These are phyloP conservation scores for Caerostris darwini DNA, from an alignment of 1,140 invertebrate genomes.

Conservation along the genomic window DNA sequence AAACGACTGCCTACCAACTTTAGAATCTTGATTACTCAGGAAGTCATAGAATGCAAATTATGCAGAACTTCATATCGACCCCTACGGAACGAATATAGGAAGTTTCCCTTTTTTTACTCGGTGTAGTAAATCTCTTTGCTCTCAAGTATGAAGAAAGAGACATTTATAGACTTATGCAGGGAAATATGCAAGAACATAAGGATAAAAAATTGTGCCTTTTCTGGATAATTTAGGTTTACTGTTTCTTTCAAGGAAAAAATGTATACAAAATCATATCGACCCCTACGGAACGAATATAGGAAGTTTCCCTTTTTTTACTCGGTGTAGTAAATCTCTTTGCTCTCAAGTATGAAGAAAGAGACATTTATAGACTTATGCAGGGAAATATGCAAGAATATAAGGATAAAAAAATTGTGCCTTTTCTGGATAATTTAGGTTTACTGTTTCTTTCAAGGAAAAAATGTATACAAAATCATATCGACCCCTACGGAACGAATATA, in stretches of 20 bases:
- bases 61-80: conserved; percentile 17
- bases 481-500: not conserved
- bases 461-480: no score
- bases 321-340: not conserved
- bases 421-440: conserved; percentile 3
- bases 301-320: no score
- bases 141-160: not conserved
- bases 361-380: not conserved
- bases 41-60: conserved; percentile 47
- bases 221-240: not conserved
- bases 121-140: not conserved
- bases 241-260: not conserved
- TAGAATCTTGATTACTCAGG: conserved; percentile 54
- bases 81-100: not conserved
- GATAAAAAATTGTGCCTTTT: not conserved
- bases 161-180: not conserved
- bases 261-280: not conserved
- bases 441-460: not conserved
- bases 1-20: not conserved
- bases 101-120: no score
- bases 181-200: not conserved
- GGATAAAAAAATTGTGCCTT: not conserved
- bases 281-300: not conserved
- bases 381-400: not conserved
- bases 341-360: not conserved